Conservation (phyloP, 1,140 invertebrate genomes). For the Bacillus rossius region DNA sequence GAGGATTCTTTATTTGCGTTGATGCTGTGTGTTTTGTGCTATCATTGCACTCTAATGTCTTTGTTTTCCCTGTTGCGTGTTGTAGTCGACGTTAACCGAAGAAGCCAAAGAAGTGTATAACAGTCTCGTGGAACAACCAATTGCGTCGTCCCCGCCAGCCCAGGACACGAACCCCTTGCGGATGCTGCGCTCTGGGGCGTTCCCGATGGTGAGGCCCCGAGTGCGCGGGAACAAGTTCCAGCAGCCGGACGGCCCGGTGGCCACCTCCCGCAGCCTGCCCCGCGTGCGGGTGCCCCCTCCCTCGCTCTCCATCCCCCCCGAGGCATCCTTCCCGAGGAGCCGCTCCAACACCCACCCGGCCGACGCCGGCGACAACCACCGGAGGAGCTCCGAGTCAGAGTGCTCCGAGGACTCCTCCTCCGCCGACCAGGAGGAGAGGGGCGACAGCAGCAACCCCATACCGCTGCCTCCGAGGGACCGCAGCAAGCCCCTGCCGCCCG, state of each 20-base stretch:
- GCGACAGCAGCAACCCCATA: conserved; percentile 59
- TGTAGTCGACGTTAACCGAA: conserved; percentile 67
- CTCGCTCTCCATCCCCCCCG: conserved; percentile 24
- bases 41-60: too few relatives aligned
- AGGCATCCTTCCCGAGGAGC: neutral
- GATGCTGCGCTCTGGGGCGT: conserved; percentile 59
- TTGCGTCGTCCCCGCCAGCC: conserved; percentile 31
- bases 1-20: too few relatives aligned
- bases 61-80: conserved; percentile 29
- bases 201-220: conserved; percentile 53
- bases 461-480: conserved; percentile 80
- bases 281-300: conserved; percentile 38
- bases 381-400: neutral
- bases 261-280: conserved; percentile 38
- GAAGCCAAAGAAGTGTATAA: conserved; percentile 78
- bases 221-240: conserved; percentile 52
- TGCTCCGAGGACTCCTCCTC: conserved; percentile 5
- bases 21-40: too few relatives aligned
- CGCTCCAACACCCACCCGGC: neutral
- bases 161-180: conserved; percentile 62
- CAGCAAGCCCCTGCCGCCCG: conserved; percentile 56
- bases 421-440: conserved; percentile 20
- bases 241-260: conserved; percentile 37
- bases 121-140: conserved; percentile 74
- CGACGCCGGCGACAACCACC: neutral